Percentiles rank a stretch among this genome's conserved stretches.
Conservation (phyloP, 1,140 invertebrate genomes). For the Harpegnathos saltator region DNA sequence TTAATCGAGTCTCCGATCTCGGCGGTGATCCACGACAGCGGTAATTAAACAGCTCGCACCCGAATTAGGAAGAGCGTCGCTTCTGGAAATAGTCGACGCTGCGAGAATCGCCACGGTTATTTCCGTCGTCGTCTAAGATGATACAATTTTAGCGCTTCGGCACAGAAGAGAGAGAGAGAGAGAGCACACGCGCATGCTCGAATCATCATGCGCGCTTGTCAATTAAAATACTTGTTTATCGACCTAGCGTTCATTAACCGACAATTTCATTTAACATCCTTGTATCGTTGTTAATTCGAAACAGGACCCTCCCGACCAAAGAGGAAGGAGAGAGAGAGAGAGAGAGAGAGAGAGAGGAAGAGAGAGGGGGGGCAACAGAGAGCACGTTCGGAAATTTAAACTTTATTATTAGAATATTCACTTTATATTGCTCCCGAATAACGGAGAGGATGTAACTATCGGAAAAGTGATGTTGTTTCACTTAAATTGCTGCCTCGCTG, state of each 20-base stretch:
- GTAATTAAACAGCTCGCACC: not conserved
- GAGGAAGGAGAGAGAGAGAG: no score
- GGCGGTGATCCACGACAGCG: not conserved
- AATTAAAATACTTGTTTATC: constrained; percentile 1
- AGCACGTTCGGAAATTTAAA: constrained; percentile 34
- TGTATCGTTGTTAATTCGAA: no score
- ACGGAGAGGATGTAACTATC: constrained; percentile 38
- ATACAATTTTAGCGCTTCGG: constrained; percentile 9
- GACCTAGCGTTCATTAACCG: not conserved
- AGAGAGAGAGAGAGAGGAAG: no score
- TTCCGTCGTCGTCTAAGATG: not conserved
- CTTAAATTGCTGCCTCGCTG: constrained; percentile 47
- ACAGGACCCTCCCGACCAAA: no score
- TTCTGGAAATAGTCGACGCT: not conserved
- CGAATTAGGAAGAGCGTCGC: not conserved
- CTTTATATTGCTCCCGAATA: constrained; percentile 22
- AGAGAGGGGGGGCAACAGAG: not conserved
- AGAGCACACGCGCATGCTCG: no score
- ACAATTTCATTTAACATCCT: constrained; percentile 8
- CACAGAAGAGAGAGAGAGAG: no score
- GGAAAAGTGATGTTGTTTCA: constrained; percentile 46
- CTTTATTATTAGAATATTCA: constrained; percentile 44
- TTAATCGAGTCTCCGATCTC: not conserved
- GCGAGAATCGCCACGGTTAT: not conserved
- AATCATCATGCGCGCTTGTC: not conserved